These are phyloP conservation scores for Dicaeum eximium DNA, from an alignment of 2,113 vertebrate species.

Conservation along the genomic window DNA sequence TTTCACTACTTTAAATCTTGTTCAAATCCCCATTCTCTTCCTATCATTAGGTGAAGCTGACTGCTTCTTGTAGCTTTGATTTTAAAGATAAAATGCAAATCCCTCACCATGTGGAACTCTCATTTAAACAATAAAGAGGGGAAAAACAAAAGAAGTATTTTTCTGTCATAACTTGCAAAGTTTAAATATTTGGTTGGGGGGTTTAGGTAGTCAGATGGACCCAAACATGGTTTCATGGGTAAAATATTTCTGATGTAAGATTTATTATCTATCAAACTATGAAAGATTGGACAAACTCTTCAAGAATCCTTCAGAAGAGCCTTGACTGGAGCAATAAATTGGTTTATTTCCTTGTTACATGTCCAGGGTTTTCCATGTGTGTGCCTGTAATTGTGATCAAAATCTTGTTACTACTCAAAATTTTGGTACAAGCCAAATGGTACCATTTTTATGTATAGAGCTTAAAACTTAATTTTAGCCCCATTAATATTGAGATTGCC, in stretches of 20 bases:
- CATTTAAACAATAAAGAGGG: neutral
- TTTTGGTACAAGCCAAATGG: neutral
- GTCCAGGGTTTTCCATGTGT: neutral
- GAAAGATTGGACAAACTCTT: neutral
- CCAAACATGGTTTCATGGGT: fast-evolving
- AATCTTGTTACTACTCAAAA: neutral
- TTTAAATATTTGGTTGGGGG: neutral
- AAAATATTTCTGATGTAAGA: neutral
- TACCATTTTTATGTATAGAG: neutral
- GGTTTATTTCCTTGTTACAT: neutral
- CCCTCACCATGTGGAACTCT: neutral
- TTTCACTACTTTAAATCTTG: neutral
- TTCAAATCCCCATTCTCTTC: neutral
- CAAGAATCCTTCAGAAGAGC: neutral
- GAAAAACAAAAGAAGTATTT: neutral
- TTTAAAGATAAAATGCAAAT: constrained; percentile 14
- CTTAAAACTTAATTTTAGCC: neutral
- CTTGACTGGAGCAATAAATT: neutral
- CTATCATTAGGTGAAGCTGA: neutral
- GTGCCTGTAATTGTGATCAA: neutral
- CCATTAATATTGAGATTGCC: neutral
- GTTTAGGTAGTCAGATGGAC: neutral
- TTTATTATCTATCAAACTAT: neutral
- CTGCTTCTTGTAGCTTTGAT: neutral
- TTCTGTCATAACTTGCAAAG: neutral